Evolutionary conservation across 1,140 invertebrate species (phyloP).

Genomic region (Conus ventricosus): DNA sequence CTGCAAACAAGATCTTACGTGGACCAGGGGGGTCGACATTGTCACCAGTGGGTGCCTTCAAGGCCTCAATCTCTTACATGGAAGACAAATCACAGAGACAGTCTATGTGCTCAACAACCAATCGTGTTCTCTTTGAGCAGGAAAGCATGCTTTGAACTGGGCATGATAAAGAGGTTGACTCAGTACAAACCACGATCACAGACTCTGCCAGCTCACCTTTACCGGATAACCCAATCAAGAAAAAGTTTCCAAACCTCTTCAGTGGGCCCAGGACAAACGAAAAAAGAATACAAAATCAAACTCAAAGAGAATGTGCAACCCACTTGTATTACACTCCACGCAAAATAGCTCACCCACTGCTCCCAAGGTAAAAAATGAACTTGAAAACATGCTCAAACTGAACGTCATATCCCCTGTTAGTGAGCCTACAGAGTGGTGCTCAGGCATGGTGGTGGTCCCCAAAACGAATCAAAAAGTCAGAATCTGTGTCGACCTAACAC

Average conservation of each 20-base stretch:
- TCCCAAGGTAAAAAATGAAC: not conserved
- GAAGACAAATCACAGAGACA: not conserved
- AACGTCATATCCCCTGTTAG: not conserved
- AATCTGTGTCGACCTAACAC: not conserved
- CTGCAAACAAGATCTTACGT: no score
- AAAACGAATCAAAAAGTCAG: constrained; percentile 36
- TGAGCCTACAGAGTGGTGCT: constrained; percentile 26
- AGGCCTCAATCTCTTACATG: no score
- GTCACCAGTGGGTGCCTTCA: no score
- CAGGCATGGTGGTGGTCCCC: not conserved
- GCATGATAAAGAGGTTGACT: not conserved
- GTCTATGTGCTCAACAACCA: not conserved
- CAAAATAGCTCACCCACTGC: not conserved
- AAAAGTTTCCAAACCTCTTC: not conserved
- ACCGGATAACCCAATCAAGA: not conserved
- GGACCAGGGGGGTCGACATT: not conserved
- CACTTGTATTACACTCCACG: not conserved
- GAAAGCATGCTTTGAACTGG: not conserved
- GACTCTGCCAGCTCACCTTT: no score
- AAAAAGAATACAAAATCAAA: not conserved
- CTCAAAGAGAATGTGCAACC: not conserved
- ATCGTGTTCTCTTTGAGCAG: not conserved
- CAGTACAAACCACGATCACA: not conserved
- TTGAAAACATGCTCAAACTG: not conserved
- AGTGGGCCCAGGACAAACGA: not conserved